A percentile compares a stretch with the other conserved stretches of the same genome.
Conservation (phyloP, 2,797 vertebrate genomes). For the Perodicticus potto region DNA sequence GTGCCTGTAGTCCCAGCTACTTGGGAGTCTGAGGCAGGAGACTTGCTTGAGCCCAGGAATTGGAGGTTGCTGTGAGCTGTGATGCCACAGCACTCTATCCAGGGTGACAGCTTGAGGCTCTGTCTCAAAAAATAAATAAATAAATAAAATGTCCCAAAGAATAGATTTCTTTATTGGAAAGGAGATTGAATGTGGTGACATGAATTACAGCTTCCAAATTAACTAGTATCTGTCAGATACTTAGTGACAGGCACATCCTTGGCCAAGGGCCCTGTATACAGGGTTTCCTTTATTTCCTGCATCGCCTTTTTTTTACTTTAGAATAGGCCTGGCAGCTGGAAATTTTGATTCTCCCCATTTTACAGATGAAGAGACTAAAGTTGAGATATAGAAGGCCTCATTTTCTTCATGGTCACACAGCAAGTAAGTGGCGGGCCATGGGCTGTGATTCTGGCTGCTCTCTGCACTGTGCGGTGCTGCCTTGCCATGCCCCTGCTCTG, state of each 20-base stretch:
- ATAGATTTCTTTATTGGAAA: not conserved
- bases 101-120: no score
- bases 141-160: not conserved
- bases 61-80: no score
- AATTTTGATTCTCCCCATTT: constrained; percentile 2
- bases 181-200: not conserved
- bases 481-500: not conserved
- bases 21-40: no score
- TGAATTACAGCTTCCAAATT: not conserved
- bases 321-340: not conserved
- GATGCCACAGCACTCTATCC: no score
- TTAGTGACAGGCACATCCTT: not conserved
- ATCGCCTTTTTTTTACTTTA: not conserved
- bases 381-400: not conserved
- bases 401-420: not conserved
- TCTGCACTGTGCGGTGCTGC: accelerated
- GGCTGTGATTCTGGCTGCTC: not conserved
- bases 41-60: no score
- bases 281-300: not conserved
- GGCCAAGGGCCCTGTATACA: not conserved
- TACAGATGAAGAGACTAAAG: not conserved
- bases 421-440: not conserved
- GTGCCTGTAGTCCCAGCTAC: no score
- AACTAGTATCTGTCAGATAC: not conserved
- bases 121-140: no score